Evolutionary conservation across 2,113 vertebrate species (phyloP).

Genomic region (Bombycilla garrulus): DNA sequence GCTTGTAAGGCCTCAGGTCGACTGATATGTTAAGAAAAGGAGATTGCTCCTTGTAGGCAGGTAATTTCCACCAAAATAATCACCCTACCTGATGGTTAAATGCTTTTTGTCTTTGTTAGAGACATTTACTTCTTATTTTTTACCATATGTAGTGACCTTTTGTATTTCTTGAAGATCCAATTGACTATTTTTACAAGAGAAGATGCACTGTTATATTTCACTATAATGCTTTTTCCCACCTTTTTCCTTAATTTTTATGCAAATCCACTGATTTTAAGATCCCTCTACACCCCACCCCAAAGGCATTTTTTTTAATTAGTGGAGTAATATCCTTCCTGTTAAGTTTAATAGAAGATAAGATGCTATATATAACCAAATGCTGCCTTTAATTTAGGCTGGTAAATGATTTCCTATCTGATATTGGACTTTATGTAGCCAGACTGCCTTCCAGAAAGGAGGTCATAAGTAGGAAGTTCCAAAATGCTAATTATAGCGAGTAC

Average conservation of each 20-base stretch:
- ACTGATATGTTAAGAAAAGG: neutral
- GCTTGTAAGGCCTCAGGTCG: neutral
- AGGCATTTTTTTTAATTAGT: slow-evolving; percentile 36
- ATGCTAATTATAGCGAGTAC: slow-evolving; percentile 11
- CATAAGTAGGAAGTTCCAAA: slow-evolving; percentile 7
- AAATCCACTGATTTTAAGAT: neutral
- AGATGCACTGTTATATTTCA: neutral
- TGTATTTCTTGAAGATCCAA: neutral
- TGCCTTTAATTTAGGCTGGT: slow-evolving; percentile 24
- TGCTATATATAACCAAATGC: slow-evolving; percentile 6
- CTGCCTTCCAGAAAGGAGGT: slow-evolving; percentile 25
- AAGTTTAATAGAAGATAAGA: neutral
- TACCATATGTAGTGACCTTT: neutral
- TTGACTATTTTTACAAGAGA: neutral
- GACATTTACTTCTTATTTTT: neutral
- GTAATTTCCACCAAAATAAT: neutral
- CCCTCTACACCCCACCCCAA: neutral
- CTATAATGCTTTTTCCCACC: neutral
- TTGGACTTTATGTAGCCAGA: neutral
- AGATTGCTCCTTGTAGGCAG: neutral
- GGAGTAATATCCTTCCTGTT: slow-evolving; percentile 19
- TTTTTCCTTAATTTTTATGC: neutral
- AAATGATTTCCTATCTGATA: neutral
- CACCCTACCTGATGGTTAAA: neutral
- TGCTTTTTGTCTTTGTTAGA: neutral